A percentile compares a stretch with the other conserved stretches of the same genome.
Evolutionary conservation across 2,113 vertebrate species (phyloP).

Genomic region (Phaethornis superciliosus): DNA sequence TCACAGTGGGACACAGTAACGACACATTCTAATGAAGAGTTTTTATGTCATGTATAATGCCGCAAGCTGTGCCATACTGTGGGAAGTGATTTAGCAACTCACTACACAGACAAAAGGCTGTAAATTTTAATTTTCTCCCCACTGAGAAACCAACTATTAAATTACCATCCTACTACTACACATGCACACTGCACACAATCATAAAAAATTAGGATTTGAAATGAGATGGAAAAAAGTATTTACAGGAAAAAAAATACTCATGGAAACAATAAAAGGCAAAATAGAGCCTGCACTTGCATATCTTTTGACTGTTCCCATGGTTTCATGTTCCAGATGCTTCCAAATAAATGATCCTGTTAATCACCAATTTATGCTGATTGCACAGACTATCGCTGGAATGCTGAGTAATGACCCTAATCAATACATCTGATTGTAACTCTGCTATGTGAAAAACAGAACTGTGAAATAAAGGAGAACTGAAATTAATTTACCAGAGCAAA

Average conservation of each 20-base stretch:
- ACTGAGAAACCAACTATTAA: slow-evolving; percentile 59
- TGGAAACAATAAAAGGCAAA: neutral
- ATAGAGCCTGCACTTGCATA: neutral
- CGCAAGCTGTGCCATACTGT: slow-evolving; percentile 33
- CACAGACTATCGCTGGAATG: neutral
- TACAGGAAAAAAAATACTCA: slow-evolving; percentile 13
- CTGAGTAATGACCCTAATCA: slow-evolving; percentile 24
- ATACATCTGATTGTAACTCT: neutral
- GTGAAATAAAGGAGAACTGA: neutral
- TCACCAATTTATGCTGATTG: slow-evolving; percentile 44
- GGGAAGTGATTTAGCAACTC: slow-evolving; percentile 44
- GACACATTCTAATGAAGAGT: slow-evolving; percentile 35
- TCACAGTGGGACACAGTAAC: slow-evolving; percentile 12
- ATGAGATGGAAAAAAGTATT: neutral
- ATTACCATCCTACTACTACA: slow-evolving; percentile 36
- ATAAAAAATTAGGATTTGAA: neutral
- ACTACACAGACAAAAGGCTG: slow-evolving; percentile 42
- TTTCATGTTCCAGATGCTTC: slow-evolving; percentile 26
- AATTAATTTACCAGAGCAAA: neutral
- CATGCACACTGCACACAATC: neutral
- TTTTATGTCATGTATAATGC: slow-evolving; percentile 44
- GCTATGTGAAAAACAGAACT: neutral
- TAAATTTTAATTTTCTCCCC: slow-evolving; percentile 62
- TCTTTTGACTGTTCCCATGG: neutral
- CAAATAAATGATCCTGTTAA: slow-evolving; percentile 31